Percentiles rank a stretch among this genome's conserved stretches.
These are phyloP conservation scores for Chloromyia formosa DNA, from an alignment of 2,888 invertebrate species.

Conservation along the genomic window DNA sequence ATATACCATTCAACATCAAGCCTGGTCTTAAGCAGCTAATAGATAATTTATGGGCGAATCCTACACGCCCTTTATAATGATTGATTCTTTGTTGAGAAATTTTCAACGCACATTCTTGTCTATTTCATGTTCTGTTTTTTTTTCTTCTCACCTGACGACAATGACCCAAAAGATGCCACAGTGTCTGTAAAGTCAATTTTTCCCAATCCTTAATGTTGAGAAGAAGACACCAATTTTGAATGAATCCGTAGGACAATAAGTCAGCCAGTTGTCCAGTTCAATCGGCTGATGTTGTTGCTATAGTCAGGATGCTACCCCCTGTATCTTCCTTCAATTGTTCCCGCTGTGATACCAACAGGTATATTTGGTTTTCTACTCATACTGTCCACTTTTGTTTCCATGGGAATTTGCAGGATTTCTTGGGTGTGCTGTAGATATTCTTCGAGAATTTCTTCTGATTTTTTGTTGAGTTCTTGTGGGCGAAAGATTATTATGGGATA, in stretches of 20 bases:
- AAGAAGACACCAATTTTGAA: slow-evolving; percentile 36
- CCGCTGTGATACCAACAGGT: slow-evolving; percentile 40
- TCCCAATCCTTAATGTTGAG: slow-evolving; percentile 19
- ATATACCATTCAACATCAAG: slow-evolving; percentile 33
- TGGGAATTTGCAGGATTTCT: slow-evolving; percentile 14
- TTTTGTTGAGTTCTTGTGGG: background rate
- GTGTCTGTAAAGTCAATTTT: slow-evolving; percentile 34
- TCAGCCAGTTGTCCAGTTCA: slow-evolving; percentile 14
- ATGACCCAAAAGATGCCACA: background rate
- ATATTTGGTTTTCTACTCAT: slow-evolving; percentile 38
- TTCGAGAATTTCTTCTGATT: background rate
- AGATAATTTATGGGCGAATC: slow-evolving; percentile 54
- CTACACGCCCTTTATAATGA: slow-evolving; percentile 62
- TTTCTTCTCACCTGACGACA: slow-evolving; percentile 15
- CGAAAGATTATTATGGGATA: background rate
- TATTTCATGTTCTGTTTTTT: too few relatives aligned
- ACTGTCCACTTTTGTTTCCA: slow-evolving; percentile 27
- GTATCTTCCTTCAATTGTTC: slow-evolving; percentile 23
- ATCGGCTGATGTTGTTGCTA: background rate
- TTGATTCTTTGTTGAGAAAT: slow-evolving; percentile 56
- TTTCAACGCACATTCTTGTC: slow-evolving; percentile 16
- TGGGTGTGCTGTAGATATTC: too few relatives aligned
- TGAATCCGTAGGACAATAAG: slow-evolving; percentile 13
- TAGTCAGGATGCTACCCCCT: background rate
- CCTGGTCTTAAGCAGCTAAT: slow-evolving; percentile 36